phyloP scores from a whole-genome alignment of 2,113 vertebrate genomes.

The Sula dactylatra region DNA sequence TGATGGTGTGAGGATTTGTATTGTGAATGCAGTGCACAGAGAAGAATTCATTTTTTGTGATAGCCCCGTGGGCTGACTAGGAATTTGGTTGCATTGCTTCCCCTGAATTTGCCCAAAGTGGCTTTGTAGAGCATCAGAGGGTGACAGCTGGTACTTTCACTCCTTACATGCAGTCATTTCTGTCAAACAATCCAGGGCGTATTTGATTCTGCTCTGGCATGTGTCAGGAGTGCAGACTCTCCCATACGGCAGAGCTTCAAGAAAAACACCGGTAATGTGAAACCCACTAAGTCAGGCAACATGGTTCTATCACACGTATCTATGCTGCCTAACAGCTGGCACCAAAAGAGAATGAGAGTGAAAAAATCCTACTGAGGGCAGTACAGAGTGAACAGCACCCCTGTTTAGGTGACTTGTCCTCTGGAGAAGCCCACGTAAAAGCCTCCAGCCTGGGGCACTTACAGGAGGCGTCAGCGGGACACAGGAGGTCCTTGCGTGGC shows the following conservation, averaged over 20 bases:
- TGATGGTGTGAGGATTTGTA: not conserved
- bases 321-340: not conserved
- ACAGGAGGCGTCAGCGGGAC: no score
- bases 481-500: no score
- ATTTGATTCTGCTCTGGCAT: not conserved
- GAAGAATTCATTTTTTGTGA: not conserved
- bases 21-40: not conserved
- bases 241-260: not conserved
- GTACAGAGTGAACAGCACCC: not conserved
- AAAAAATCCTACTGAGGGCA: not conserved
- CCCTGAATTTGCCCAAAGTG: not conserved
- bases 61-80: accelerated
- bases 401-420: not conserved
- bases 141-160: not conserved
- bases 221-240: not conserved
- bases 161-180: not conserved
- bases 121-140: not conserved
- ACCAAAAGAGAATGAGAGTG: not conserved
- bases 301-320: not conserved
- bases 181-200: not conserved
- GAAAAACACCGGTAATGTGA: not conserved
- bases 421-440: not conserved
- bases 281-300: not conserved
- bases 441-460: not conserved
- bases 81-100: not conserved